Conservation (phyloP, 1,140 invertebrate genomes). For the Nephotettix cincticeps region DNA sequence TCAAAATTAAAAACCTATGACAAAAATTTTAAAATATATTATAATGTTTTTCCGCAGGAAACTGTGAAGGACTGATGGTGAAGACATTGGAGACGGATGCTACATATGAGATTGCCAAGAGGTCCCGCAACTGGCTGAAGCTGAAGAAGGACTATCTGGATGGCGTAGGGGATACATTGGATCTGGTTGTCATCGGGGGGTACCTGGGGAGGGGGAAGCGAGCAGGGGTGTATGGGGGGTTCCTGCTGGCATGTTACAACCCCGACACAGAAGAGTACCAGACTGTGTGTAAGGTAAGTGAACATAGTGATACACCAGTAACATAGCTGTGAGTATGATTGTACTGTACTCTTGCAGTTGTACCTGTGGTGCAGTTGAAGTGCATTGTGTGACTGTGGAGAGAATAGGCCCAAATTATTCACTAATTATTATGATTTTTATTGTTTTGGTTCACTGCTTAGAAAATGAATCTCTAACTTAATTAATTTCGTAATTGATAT, state of each 20-base stretch:
- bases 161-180: constrained; percentile 90
- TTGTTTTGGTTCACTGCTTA: too few species aligned
- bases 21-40: too few species aligned
- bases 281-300: constrained; percentile 77
- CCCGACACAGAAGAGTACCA: constrained; percentile 92
- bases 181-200: constrained; percentile 95
- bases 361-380: too few species aligned
- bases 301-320: too few species aligned
- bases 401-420: too few species aligned
- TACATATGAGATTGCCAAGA: constrained; percentile 96
- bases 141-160: constrained; percentile 98
- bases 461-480: too few species aligned
- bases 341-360: too few species aligned
- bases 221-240: constrained; percentile 93
- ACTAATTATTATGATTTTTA: too few species aligned
- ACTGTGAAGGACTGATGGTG: constrained; percentile 99
- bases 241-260: constrained; percentile 96
- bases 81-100: constrained; percentile 93
- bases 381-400: too few species aligned
- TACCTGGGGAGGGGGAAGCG: constrained; percentile 94
- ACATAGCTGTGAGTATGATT: too few species aligned
- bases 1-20: too few species aligned
- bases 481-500: too few species aligned
- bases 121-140: constrained; percentile 97
- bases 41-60: constrained; percentile 57